phyloP scores from a whole-genome alignment of 2,113 vertebrate genomes.

The Heterocephalus glaber region DNA sequence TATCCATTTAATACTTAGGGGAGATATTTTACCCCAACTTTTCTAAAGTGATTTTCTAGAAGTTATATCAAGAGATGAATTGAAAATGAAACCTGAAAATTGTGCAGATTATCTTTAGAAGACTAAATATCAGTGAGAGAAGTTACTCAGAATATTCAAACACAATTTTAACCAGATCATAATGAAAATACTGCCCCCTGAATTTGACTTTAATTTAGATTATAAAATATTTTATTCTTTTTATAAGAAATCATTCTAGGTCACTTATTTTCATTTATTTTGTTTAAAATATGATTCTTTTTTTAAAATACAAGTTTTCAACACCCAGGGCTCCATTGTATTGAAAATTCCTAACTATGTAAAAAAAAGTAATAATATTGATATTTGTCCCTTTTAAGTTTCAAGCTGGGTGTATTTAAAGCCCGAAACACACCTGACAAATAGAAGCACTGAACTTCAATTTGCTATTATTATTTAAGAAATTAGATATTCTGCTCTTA shows the following conservation, averaged over 20 bases:
- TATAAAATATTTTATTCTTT: neutral
- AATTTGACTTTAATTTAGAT: neutral
- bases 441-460: neutral
- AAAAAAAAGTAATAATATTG: neutral
- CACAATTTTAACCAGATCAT: neutral
- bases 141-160: neutral
- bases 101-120: neutral
- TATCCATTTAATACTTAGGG: neutral
- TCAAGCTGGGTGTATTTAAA: neutral
- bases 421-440: neutral
- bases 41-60: neutral
- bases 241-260: neutral
- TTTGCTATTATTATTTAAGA: neutral
- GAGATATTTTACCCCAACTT: neutral
- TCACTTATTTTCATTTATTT: neutral
- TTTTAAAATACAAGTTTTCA: neutral
- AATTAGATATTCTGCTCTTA: neutral
- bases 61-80: neutral
- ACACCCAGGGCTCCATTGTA: neutral
- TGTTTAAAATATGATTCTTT: neutral
- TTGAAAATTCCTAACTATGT: neutral
- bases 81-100: slow-evolving; percentile 20
- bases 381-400: neutral
- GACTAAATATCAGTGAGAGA: neutral
- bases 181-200: neutral